These are phyloP conservation scores for Zoanthus gigantus DNA, from an alignment of 92 coral and sea anemone genomes.

Conservation along the genomic window DNA sequence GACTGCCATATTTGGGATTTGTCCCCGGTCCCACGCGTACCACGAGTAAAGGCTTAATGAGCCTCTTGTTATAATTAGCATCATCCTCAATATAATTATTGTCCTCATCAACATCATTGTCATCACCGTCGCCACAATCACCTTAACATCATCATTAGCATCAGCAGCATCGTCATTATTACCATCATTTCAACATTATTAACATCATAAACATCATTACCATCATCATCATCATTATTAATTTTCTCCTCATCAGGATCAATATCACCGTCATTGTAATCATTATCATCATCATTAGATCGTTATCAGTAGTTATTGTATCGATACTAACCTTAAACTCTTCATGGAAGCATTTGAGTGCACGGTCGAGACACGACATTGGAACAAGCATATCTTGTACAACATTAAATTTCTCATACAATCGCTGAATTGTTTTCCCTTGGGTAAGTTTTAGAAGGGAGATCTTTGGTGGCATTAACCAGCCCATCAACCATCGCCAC, in stretches of 20 bases:
- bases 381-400: conserved; percentile 79
- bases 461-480: conserved; percentile 79
- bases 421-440: conserved; percentile 60
- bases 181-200: neutral
- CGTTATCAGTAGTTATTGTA: neutral
- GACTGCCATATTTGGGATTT: too few relatives aligned
- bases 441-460: conserved; percentile 74
- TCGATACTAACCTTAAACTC: conserved; percentile 58
- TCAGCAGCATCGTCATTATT: neutral
- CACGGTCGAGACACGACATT: conserved; percentile 51
- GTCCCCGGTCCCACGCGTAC: too few relatives aligned
- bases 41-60: too few relatives aligned
- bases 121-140: neutral
- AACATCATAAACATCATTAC: neutral
- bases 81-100: too few relatives aligned
- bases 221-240: neutral
- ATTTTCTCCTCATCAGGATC: neutral
- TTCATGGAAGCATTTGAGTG: conserved; percentile 67
- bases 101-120: neutral
- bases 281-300: neutral
- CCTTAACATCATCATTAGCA: neutral
- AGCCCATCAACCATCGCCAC: conserved; percentile 70
- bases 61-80: too few relatives aligned
- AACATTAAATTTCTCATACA: conserved; percentile 69
- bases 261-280: neutral